Conservation (phyloP, 2,797 vertebrate species). For the Falco novaeseelandiae region DNA sequence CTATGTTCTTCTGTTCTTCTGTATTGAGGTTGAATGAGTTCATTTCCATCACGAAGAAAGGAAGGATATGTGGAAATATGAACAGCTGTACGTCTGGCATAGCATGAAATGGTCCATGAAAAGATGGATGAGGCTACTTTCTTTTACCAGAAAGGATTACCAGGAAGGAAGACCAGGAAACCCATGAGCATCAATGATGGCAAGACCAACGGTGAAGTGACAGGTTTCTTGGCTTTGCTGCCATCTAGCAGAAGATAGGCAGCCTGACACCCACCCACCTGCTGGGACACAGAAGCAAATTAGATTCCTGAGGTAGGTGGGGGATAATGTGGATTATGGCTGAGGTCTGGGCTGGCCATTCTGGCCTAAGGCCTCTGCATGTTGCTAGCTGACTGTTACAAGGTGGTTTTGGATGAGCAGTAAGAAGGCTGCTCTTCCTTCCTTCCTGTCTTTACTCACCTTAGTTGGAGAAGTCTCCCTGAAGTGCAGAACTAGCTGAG, state of each 20-base stretch:
- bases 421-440: neutral
- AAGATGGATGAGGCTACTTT: neutral
- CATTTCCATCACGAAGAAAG: neutral
- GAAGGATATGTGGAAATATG: neutral
- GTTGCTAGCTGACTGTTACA: neutral
- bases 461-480: neutral
- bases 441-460: neutral
- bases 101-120: neutral
- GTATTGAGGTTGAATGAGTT: neutral
- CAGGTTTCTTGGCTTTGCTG: conserved; percentile 51
- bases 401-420: neutral
- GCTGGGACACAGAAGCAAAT: neutral
- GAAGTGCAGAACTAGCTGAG: neutral
- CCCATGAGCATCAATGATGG: neutral
- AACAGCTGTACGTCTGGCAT: neutral
- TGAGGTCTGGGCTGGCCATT: neutral
- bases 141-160: neutral
- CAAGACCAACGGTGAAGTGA: neutral
- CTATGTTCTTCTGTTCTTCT: neutral
- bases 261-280: neutral
- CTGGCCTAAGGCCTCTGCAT: neutral
- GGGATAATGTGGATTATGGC: neutral
- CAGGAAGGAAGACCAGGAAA: neutral
- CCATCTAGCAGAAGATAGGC: conserved; percentile 40
- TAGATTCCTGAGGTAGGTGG: neutral